Evolutionary conservation across 1,140 invertebrate species (phyloP).

Genomic region (Bombus pascuorum): DNA sequence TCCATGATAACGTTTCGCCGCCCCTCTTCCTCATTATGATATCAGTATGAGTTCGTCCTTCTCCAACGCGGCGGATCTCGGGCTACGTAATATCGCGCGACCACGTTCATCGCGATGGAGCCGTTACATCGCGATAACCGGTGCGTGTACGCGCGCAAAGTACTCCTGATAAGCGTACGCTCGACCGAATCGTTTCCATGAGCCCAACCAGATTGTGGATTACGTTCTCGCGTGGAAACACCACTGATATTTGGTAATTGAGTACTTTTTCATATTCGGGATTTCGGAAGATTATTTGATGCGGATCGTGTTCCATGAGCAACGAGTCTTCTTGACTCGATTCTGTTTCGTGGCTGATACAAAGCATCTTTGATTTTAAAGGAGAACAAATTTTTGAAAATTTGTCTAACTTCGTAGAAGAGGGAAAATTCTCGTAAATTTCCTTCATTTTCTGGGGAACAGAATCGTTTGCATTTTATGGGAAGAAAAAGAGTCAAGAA

Average conservation of each 20-base stretch:
- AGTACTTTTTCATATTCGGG: not conserved
- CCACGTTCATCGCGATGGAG: conserved; percentile 57
- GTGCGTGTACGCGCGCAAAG: conserved; percentile 12
- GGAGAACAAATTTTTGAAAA: too few relatives aligned
- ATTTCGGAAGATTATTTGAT: not conserved
- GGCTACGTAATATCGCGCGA: conserved; percentile 58
- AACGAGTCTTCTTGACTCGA: too few relatives aligned
- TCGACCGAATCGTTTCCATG: conserved; percentile 40
- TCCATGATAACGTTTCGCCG: conserved; percentile 31
- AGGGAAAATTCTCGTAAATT: not conserved
- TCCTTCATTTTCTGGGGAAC: not conserved
- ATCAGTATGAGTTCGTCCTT: conserved; percentile 44
- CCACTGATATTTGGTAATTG: not conserved
- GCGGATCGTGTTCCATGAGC: not conserved
- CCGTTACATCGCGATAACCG: conserved; percentile 35
- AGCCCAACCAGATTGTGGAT: not conserved
- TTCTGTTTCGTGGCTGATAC: not conserved
- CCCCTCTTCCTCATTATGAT: not conserved
- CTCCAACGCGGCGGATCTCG: conserved; percentile 13
- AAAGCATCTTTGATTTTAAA: not conserved
- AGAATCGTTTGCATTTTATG: not conserved
- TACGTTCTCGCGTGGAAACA: not conserved
- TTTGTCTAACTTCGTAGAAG: not conserved
- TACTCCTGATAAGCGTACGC: not conserved
- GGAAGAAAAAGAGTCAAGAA: too few relatives aligned